A percentile compares a stretch with the other conserved stretches of the same genome.
These are phyloP conservation scores for Emesis furor DNA, from an alignment of 2,888 invertebrate genomes.

Conservation along the genomic window DNA sequence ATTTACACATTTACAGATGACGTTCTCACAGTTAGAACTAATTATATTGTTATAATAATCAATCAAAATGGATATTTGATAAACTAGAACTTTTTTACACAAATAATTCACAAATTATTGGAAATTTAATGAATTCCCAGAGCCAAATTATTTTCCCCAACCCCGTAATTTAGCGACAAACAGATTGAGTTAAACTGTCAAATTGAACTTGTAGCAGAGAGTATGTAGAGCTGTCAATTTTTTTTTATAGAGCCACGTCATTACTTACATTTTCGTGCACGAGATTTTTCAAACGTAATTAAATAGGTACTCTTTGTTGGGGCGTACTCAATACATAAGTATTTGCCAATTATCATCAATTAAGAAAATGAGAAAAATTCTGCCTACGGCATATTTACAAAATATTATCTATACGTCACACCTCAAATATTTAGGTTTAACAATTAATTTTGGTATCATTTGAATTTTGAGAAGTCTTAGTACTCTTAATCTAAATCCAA, in stretches of 20 bases:
- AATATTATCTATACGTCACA: too few species aligned
- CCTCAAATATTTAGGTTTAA: too few species aligned
- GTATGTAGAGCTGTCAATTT: not conserved
- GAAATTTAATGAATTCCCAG: not conserved
- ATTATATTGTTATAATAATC: not conserved
- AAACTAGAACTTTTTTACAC: slow-evolving; percentile 22
- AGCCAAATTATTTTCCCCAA: slow-evolving; percentile 39
- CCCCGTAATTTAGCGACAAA: slow-evolving; percentile 43
- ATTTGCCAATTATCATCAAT: too few species aligned
- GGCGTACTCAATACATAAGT: too few species aligned
- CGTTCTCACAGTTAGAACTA: slow-evolving; percentile 20
- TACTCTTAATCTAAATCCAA: too few species aligned
- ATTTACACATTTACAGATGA: slow-evolving; percentile 45
- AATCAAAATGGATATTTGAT: not conserved
- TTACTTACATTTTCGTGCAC: not conserved
- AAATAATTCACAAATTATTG: not conserved
- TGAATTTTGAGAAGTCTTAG: too few species aligned
- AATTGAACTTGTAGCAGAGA: not conserved
- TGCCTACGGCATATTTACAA: too few species aligned
- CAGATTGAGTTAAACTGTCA: not conserved
- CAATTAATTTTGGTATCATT: too few species aligned
- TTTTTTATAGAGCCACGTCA: not conserved
- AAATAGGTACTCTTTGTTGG: too few species aligned
- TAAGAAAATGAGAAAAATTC: too few species aligned
- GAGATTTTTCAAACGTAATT: too few species aligned